Percentiles rank a stretch among this genome's conserved stretches.
Evolutionary conservation across 2,888 invertebrate species (phyloP).

Genomic region (Euplagia quadripunctaria): DNA sequence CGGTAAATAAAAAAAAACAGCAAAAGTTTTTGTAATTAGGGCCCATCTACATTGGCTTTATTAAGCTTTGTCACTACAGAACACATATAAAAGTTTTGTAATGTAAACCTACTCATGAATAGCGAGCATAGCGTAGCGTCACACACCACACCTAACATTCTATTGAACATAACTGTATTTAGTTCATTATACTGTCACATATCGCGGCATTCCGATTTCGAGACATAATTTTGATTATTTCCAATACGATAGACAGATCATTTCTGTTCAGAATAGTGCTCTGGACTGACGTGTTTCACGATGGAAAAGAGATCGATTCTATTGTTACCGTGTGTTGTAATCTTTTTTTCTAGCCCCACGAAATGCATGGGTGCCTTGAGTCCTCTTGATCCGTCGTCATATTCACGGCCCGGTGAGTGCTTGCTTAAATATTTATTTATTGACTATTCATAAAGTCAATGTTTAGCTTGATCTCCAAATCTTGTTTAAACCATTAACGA

Average conservation of each 20-base stretch:
- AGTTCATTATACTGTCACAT: no score
- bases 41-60: no score
- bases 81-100: no score
- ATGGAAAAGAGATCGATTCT: conserved; percentile 41
- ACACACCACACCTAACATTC: no score
- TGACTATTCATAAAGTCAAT: neutral
- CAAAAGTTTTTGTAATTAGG: no score
- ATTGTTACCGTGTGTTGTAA: conserved; percentile 42
- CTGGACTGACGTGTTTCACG: conserved; percentile 27
- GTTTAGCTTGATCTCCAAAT: neutral
- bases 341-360: conserved; percentile 67
- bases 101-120: no score
- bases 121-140: no score
- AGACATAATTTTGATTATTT: neutral
- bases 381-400: conserved; percentile 93
- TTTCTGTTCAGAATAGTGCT: conserved; percentile 21
- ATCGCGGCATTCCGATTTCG: neutral
- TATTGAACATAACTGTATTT: no score
- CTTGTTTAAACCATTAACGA: neutral
- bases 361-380: conserved; percentile 87
- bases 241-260: neutral
- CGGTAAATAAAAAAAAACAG: no score
- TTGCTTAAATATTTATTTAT: neutral
- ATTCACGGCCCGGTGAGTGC: conserved; percentile 91
- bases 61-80: no score